Base-by-base conservation (phyloP, 2,113 vertebrate genomes). In the Xiphophorus couchianus region DNA sequence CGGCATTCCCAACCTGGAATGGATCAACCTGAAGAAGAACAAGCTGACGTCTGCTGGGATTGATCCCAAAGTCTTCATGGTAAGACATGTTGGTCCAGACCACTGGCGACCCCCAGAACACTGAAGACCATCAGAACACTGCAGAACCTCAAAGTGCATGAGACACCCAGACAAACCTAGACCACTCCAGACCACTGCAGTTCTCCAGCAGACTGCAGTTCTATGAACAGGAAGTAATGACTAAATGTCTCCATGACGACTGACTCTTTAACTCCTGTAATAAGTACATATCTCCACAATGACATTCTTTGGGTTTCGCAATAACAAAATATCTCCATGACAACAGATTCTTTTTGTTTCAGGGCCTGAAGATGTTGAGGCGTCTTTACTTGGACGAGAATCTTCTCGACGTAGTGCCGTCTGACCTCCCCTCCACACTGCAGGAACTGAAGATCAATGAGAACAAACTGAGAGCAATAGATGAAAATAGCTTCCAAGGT, bases 401-500 rank as follows among this genome's bases (percentile, higher is more conserved):
- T 81, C 92, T 95, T 78, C 91, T 99, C 30, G 91, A 91, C 4
- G 82, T 80, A 0, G 90, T 98, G 71, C 98, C 97, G 30, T 68
- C 90, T 66, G 90, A 91, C 83, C 86, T 99, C 58, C 97, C 98
- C 33, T 66, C 94, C 30, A 91, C 94, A 35, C 90, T 99, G 80
- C 96, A 97, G 88, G 98, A 99, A 92, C 94, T 99, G 71, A 99
- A 97, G 95, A 91, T 99, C 92, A 99, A 93, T 29, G 97, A 99
- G 82, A 99, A 99, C 91, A 91, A 87, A 66, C 94, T 99, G 66
- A 93, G 92, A 77, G 71, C 78, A 44, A 90, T 99, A 0, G 87
- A 96, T 4, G 90, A 96, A 77, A 91, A 95, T 0, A 90, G 91
- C 82, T 94, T 99, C 77, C 88, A 93, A 92, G 97, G 98, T 98